phyloP scores from a whole-genome alignment of 2,888 invertebrate genomes.

The Drosophila mulleri region DNA sequence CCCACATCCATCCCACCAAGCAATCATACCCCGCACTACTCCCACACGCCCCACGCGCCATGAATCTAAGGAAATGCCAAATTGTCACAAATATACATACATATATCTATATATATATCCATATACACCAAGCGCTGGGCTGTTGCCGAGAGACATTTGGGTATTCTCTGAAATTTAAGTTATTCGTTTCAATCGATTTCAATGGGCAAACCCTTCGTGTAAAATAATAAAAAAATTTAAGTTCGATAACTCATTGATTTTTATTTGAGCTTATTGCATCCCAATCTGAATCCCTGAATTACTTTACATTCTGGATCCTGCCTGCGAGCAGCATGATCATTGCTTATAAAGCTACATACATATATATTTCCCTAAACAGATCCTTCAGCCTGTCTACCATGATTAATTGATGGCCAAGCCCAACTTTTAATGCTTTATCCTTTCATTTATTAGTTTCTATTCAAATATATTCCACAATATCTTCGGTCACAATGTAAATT shows the following conservation, averaged over 20 bases:
- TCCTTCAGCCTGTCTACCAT: not conserved
- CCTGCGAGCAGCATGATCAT: not conserved
- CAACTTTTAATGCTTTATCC: too few relatives aligned
- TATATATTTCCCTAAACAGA: not conserved
- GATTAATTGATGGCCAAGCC: not conserved
- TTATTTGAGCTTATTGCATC: too few relatives aligned
- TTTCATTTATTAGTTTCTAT: not conserved
- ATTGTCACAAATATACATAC: not conserved
- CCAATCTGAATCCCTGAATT: too few relatives aligned
- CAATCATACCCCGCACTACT: too few relatives aligned
- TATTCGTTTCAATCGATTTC: conserved; percentile 43
- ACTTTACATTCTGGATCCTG: not conserved
- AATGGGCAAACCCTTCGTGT: conserved; percentile 41
- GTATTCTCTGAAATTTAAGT: conserved; percentile 50
- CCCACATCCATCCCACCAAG: not conserved
- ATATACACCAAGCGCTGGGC: conserved; percentile 24
- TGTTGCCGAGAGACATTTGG: conserved; percentile 35
- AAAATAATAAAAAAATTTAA: conserved; percentile 48
- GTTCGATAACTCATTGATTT: conserved; percentile 14
- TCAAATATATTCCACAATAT: not conserved
- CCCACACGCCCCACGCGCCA: not conserved
- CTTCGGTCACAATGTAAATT: not conserved
- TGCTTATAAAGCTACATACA: too few relatives aligned
- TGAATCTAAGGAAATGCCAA: conserved; percentile 13
- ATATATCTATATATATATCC: not conserved